These are phyloP conservation scores for Marmota monax DNA, from an alignment of 2,113 vertebrate genomes.

Conservation along the genomic window DNA sequence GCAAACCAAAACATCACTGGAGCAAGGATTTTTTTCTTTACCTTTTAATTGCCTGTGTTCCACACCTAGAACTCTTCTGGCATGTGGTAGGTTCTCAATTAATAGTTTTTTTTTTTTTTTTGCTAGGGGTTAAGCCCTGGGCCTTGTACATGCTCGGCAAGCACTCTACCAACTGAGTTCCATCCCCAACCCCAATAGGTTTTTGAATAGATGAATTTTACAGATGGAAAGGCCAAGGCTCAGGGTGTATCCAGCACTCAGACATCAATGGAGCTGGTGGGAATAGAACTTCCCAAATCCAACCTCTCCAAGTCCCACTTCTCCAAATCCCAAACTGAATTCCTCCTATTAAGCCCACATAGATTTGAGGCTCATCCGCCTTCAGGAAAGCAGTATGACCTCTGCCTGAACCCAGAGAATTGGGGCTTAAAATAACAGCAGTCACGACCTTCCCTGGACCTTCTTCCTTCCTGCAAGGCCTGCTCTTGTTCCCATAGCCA, in stretches of 20 bases:
- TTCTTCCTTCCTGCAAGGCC: constrained; percentile 76
- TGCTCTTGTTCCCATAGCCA: constrained; percentile 79
- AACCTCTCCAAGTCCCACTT: not conserved
- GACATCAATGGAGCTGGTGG: rapidly evolving
- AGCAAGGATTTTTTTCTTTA: no score
- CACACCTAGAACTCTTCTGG: not conserved
- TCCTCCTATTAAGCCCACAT: not conserved
- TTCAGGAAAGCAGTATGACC: constrained; percentile 49
- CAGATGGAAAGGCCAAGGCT: not conserved
- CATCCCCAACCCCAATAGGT: not conserved
- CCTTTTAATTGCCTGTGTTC: not conserved
- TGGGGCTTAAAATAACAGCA: constrained; percentile 77
- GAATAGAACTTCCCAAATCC: not conserved
- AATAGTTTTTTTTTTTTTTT: no score
- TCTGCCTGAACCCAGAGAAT: constrained; percentile 50
- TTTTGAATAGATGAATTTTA: not conserved
- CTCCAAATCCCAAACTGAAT: not conserved
- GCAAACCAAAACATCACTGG: not conserved
- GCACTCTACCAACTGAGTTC: no score
- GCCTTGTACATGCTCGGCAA: no score
- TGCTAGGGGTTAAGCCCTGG: no score
- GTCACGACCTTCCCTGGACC: constrained; percentile 71
- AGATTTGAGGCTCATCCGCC: constrained; percentile 10
- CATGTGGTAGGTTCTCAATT: not conserved
- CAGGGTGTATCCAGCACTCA: not conserved